phyloP scores from a whole-genome alignment of 2,888 invertebrate genomes.

The Cheilosia soror region DNA sequence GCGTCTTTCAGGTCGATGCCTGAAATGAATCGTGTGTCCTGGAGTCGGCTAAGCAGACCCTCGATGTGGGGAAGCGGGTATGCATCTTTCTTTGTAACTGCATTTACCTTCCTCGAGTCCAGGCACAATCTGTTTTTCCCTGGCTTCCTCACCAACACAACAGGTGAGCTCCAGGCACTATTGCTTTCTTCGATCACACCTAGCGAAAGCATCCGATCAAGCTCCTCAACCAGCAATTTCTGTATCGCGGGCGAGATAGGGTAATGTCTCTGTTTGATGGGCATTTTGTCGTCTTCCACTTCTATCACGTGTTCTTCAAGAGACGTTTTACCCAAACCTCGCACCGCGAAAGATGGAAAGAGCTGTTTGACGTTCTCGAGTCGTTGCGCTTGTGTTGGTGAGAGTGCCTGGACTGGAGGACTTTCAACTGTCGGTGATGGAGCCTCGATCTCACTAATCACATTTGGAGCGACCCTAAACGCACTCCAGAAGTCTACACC shows the following conservation, averaged over 20 bases:
- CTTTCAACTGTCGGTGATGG: background rate
- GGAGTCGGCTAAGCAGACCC: no score
- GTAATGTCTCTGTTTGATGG: conserved; percentile 20
- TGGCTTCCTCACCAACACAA: no score
- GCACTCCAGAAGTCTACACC: background rate
- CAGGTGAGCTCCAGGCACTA: no score
- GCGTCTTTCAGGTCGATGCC: background rate
- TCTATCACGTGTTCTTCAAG: background rate
- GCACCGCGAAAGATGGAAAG: background rate
- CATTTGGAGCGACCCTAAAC: background rate
- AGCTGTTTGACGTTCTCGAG: background rate
- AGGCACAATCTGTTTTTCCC: no score
- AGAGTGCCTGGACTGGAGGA: background rate
- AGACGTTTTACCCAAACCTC: background rate
- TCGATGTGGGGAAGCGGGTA: no score
- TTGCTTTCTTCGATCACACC: no score
- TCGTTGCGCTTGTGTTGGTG: background rate
- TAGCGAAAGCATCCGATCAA: no score
- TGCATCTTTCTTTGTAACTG: no score
- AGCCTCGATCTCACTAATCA: background rate
- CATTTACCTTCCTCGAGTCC: background rate
- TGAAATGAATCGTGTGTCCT: background rate
- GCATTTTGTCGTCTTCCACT: background rate
- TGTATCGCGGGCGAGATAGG: background rate
- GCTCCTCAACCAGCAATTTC: no score